Conservation (phyloP, 2,797 vertebrate species). For the Chelonia mydas region DNA sequence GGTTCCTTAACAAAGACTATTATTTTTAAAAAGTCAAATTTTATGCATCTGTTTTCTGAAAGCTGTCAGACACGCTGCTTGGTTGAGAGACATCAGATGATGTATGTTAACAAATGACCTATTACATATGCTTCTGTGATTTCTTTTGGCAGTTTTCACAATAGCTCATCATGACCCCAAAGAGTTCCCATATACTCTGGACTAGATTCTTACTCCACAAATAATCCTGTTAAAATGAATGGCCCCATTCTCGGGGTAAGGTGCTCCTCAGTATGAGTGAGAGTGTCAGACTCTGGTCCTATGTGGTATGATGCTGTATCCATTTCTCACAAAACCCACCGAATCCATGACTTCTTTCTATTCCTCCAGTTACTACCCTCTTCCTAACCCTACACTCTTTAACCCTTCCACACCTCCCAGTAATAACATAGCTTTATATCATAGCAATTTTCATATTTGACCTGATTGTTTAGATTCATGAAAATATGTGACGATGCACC, state of each 20-base stretch:
- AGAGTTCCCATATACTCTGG: fast-evolving
- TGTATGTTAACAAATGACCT: not conserved
- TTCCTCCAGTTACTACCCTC: too few species aligned
- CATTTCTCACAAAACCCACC: too few species aligned
- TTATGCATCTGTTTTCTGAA: not conserved
- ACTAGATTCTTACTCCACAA: not conserved
- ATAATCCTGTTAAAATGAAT: not conserved
- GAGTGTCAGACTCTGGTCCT: too few species aligned
- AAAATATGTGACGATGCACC: too few species aligned
- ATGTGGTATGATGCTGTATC: too few species aligned
- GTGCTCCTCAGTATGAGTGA: too few species aligned
- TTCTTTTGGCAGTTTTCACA: not conserved
- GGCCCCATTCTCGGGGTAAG: fast-evolving
- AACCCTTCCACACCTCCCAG: too few species aligned
- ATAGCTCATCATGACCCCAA: fast-evolving
- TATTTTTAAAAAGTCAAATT: not conserved
- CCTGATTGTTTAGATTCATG: too few species aligned
- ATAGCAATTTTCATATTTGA: too few species aligned
- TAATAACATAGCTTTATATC: too few species aligned
- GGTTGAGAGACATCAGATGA: not conserved
- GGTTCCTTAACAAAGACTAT: not conserved
- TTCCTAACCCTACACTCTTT: too few species aligned
- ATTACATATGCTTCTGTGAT: not conserved
- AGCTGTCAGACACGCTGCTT: not conserved
- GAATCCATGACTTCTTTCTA: too few species aligned